phyloP scores from a whole-genome alignment of 2,797 vertebrate genomes.

The Mallotus villosus region DNA sequence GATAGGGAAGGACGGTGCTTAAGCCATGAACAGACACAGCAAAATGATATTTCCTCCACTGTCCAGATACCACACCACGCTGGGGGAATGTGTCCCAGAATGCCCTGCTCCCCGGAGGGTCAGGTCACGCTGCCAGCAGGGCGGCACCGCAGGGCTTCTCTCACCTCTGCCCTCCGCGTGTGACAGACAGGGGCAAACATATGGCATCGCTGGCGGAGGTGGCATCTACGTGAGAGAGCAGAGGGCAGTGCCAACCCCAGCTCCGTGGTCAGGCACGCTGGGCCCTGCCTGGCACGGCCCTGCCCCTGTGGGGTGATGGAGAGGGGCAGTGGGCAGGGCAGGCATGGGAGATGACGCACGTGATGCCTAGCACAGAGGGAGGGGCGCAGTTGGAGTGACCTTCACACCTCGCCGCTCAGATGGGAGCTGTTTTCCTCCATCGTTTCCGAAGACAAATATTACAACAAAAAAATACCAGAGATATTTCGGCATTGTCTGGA shows the following conservation, averaged over 20 bases:
- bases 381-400: constrained; percentile 54
- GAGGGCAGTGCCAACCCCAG: constrained; percentile 20
- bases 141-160: constrained; percentile 47
- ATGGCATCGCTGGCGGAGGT: constrained; percentile 33
- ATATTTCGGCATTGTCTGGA: not conserved
- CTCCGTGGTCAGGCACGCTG: constrained; percentile 19
- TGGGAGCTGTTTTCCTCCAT: not conserved
- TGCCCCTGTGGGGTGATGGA: constrained; percentile 41
- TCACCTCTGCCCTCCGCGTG: constrained; percentile 52
- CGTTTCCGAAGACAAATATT: not conserved
- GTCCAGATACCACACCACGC: constrained; percentile 32
- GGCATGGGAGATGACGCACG: constrained; percentile 6
- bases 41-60: not conserved
- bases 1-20: too few relatives aligned
- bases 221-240: not conserved
- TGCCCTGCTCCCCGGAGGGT: constrained; percentile 50
- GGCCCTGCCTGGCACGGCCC: constrained; percentile 44
- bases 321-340: constrained; percentile 13
- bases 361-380: constrained; percentile 18
- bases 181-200: constrained; percentile 58
- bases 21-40: too few relatives aligned
- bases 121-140: constrained; percentile 49
- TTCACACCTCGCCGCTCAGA: constrained; percentile 60
- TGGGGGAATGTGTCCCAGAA: constrained; percentile 39
- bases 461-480: not conserved